These are phyloP conservation scores for Drosophila parthenogenetica DNA, from an alignment of 2,888 invertebrate genomes.

Conservation along the genomic window DNA sequence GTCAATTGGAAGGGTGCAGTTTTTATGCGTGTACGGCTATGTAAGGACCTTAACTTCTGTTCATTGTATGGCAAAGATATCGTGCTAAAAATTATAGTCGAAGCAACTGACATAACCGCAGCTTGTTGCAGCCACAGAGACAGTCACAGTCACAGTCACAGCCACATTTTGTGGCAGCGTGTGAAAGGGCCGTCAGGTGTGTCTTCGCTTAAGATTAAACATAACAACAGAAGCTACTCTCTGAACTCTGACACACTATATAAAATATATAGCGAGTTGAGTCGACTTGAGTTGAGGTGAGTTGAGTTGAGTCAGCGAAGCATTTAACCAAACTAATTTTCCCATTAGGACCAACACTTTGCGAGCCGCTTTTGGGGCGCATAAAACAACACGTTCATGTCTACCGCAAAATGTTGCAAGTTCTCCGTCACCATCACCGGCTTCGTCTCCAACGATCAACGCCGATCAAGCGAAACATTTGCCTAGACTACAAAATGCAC, in stretches of 20 bases:
- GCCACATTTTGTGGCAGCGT: slow-evolving; percentile 51
- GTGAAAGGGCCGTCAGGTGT: slow-evolving; percentile 73
- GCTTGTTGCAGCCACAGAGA: slow-evolving; percentile 28
- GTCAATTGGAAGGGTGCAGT: too few species aligned
- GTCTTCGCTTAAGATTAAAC: slow-evolving; percentile 38
- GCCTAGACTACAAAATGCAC: slow-evolving; percentile 38
- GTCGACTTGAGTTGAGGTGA: background rate
- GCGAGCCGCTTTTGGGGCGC: slow-evolving; percentile 45
- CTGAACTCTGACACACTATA: slow-evolving; percentile 44
- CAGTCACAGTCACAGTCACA: background rate
- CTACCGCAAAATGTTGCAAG: slow-evolving; percentile 52
- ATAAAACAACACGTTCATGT: slow-evolving; percentile 51
- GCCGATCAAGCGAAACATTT: slow-evolving; percentile 60
- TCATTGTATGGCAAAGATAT: slow-evolving; percentile 37
- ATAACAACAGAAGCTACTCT: slow-evolving; percentile 11
- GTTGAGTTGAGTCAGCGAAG: slow-evolving; percentile 50
- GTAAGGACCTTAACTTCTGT: slow-evolving; percentile 28
- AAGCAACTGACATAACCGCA: slow-evolving; percentile 76
- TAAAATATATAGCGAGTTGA: background rate
- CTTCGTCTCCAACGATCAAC: slow-evolving; percentile 11
- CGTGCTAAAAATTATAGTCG: slow-evolving; percentile 74
- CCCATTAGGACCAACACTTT: slow-evolving; percentile 76
- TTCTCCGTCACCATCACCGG: background rate
- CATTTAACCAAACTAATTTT: slow-evolving; percentile 76
- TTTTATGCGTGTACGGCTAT: too few species aligned